These are phyloP conservation scores for Huso huso DNA, from an alignment of 2,797 vertebrate genomes.

Conservation along the genomic window DNA sequence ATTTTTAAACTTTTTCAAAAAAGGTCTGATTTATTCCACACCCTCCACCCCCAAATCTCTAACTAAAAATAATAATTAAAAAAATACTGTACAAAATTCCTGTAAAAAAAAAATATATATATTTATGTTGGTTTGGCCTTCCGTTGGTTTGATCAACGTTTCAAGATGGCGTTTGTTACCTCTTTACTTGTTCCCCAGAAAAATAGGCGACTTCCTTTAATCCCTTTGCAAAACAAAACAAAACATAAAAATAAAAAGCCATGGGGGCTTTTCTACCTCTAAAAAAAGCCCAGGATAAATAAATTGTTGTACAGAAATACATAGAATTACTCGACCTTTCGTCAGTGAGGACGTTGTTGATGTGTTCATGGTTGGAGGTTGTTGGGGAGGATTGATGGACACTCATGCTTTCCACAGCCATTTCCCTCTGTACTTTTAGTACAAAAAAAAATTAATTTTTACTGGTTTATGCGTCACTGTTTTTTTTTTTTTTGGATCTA, in stretches of 20 bases:
- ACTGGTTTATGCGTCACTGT: conserved; percentile 76
- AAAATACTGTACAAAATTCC: too few relatives aligned
- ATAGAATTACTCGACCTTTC: conserved; percentile 93
- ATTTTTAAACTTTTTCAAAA: too few relatives aligned
- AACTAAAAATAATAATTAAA: too few relatives aligned
- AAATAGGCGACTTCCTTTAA: conserved; percentile 61
- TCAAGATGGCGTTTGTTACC: conserved; percentile 75
- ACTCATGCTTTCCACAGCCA: conserved; percentile 92
- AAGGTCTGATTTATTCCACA: too few relatives aligned
- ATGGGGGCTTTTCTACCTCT: conserved; percentile 61
- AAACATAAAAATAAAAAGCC: conserved; percentile 57
- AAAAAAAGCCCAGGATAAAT: conserved; percentile 72
- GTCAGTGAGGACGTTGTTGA: conserved; percentile 89
- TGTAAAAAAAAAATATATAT: too few relatives aligned
- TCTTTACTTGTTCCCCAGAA: conserved; percentile 67
- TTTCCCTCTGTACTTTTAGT: conserved; percentile 74
- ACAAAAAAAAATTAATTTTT: conserved; percentile 64
- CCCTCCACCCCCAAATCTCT: too few relatives aligned
- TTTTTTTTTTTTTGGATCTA: conserved; percentile 53
- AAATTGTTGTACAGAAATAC: conserved; percentile 73
- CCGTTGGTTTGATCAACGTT: conserved; percentile 57
- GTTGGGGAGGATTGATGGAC: conserved; percentile 91
- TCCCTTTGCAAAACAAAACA: conserved; percentile 50
- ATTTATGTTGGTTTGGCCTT: conserved; percentile 44
- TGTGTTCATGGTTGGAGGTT: conserved; percentile 82